Evolutionary conservation across 2,797 vertebrate genomes (phyloP).

Genomic region (Luscinia luscinia): DNA sequence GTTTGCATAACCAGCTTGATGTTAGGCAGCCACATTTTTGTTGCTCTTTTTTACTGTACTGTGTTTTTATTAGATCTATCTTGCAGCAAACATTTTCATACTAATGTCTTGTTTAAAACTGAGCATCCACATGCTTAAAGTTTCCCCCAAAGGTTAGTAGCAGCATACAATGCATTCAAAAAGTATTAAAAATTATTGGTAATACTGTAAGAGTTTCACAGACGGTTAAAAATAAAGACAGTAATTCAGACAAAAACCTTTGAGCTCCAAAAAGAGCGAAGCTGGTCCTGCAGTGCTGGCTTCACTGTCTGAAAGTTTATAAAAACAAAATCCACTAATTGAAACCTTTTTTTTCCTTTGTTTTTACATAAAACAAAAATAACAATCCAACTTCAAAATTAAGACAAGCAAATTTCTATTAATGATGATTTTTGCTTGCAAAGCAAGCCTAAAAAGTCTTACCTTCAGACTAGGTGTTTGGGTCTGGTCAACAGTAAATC

Average conservation of each 20-base stretch:
- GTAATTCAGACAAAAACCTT: slow-evolving; percentile 83
- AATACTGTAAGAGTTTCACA: slow-evolving; percentile 65
- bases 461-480: slow-evolving; percentile 98
- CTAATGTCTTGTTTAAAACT: slow-evolving; percentile 32
- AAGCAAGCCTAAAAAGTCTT: slow-evolving; percentile 41
- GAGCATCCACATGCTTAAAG: slow-evolving; percentile 72
- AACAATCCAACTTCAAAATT: slow-evolving; percentile 30
- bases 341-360: slow-evolving; percentile 22
- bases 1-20: slow-evolving; percentile 74
- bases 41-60: slow-evolving; percentile 32
- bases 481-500: slow-evolving; percentile 98
- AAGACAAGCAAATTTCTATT: not conserved
- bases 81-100: slow-evolving; percentile 45
- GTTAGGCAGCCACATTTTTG: slow-evolving; percentile 73
- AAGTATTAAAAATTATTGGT: slow-evolving; percentile 43
- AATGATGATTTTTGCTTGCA: not conserved
- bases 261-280: slow-evolving; percentile 83
- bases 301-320: slow-evolving; percentile 83
- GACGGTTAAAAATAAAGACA: slow-evolving; percentile 74
- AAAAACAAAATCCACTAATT: slow-evolving; percentile 81
- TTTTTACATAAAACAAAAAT: not conserved
- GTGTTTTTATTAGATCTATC: slow-evolving; percentile 48
- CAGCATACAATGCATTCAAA: slow-evolving; percentile 72
- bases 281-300: slow-evolving; percentile 83
- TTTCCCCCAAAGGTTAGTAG: slow-evolving; percentile 77